Evolutionary conservation across 2,888 invertebrate genomes (phyloP).

Genomic region (Gasteruption jaculator): DNA sequence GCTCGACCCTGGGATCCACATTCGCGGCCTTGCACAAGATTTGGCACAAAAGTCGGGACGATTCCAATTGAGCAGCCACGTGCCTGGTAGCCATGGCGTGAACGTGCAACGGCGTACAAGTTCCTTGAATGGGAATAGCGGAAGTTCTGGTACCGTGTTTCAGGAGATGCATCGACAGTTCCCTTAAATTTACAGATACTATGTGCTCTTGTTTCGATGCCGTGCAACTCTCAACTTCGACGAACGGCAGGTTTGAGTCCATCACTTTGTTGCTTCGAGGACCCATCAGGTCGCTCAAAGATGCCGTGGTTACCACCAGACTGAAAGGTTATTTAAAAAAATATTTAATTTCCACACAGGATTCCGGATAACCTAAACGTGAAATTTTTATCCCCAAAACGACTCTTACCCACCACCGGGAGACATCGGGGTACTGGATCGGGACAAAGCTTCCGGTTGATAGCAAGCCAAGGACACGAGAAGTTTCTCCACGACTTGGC

Average conservation of each 20-base stretch:
- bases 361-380: background rate
- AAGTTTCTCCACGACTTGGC: constrained; percentile 72
- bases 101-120: constrained; percentile 66
- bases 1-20: constrained; percentile 64
- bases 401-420: constrained; percentile 59
- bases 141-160: constrained; percentile 57
- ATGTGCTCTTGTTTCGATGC: constrained; percentile 86
- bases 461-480: constrained; percentile 79
- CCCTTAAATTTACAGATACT: constrained; percentile 82
- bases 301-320: constrained; percentile 36
- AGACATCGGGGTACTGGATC: constrained; percentile 80
- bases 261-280: constrained; percentile 40
- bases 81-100: constrained; percentile 80
- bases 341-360: constrained; percentile 1
- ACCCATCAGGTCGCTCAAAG: constrained; percentile 43
- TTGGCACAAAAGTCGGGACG: constrained; percentile 73
- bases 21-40: constrained; percentile 67
- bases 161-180: constrained; percentile 77
- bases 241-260: constrained; percentile 63
- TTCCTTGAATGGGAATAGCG: constrained; percentile 30
- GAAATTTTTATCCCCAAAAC: constrained; percentile 1
- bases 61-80: constrained; percentile 77
- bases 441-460: constrained; percentile 81
- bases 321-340: constrained; percentile 24
- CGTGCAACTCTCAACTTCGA: constrained; percentile 79